Conservation (phyloP, 2,888 invertebrate species). For the Pollenia griseotomentosa region DNA sequence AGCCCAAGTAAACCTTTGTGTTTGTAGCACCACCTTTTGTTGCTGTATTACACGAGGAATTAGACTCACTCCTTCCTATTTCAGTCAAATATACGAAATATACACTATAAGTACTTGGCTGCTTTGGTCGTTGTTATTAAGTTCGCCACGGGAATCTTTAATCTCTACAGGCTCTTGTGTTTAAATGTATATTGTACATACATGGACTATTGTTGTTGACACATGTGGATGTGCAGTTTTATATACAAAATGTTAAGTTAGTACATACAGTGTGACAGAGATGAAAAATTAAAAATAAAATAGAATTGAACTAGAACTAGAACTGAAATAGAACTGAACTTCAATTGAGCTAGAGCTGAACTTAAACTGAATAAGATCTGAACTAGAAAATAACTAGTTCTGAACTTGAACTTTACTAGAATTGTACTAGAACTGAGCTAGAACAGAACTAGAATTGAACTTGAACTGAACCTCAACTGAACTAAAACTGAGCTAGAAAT, state of each 20-base stretch:
- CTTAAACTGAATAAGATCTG: too few species aligned
- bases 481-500: too few species aligned
- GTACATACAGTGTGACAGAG: constrained; percentile 27
- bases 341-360: too few species aligned
- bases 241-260: not conserved
- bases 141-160: constrained; percentile 84
- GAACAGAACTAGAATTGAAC: too few species aligned
- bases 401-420: too few species aligned
- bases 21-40: constrained; percentile 41
- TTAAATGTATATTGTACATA: constrained; percentile 18
- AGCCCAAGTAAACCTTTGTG: constrained; percentile 35
- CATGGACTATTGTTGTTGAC: constrained; percentile 45
- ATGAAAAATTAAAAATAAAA: not conserved
- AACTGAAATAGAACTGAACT: too few species aligned
- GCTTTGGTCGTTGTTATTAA: constrained; percentile 80
- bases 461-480: too few species aligned
- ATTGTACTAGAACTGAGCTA: too few species aligned
- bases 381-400: too few species aligned
- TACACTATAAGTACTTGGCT: constrained; percentile 18
- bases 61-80: constrained; percentile 12
- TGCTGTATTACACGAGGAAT: constrained; percentile 12
- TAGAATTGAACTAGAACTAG: too few species aligned
- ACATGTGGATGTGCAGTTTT: constrained; percentile 34
- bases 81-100: not conserved
- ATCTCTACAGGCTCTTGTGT: constrained; percentile 77